phyloP scores from a whole-genome alignment of 2,113 vertebrate species.

The Embiotoca jacksoni region DNA sequence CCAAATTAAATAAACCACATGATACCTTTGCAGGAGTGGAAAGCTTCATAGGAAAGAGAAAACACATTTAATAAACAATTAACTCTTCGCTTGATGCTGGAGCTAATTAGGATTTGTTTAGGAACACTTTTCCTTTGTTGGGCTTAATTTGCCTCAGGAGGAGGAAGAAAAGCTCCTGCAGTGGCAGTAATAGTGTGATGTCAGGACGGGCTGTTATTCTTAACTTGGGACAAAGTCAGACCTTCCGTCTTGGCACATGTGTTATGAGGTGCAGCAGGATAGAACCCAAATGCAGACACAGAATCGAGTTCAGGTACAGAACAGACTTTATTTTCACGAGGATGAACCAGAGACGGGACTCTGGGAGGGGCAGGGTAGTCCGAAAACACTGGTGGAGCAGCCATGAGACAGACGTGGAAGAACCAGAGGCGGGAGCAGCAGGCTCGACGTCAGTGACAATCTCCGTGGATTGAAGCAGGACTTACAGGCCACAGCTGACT shows the following conservation, averaged over 20 bases:
- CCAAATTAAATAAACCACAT: slow-evolving; percentile 49
- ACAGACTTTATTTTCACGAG: no score
- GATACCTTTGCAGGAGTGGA: background rate
- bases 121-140: slow-evolving; percentile 31
- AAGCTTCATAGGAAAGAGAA: slow-evolving; percentile 10
- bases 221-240: background rate
- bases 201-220: slow-evolving; percentile 8
- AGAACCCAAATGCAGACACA: no score
- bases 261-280: no score
- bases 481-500: no score
- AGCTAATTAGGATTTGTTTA: slow-evolving; percentile 45
- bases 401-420: no score
- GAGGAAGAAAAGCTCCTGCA: background rate
- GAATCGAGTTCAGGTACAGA: no score
- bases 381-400: no score
- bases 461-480: no score
- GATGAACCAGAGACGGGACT: no score
- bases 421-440: no score
- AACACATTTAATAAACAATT: slow-evolving; percentile 44
- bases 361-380: no score
- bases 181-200: background rate
- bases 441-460: no score
- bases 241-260: background rate
- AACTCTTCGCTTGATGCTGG: slow-evolving; percentile 30
- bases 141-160: slow-evolving; percentile 36